Evolutionary conservation across 35 echinoderm and acorn worm species (phyloP), one percentile per base, ranked within the genome.

Genomic region (Heliocidaris erythrogramma): DNA sequence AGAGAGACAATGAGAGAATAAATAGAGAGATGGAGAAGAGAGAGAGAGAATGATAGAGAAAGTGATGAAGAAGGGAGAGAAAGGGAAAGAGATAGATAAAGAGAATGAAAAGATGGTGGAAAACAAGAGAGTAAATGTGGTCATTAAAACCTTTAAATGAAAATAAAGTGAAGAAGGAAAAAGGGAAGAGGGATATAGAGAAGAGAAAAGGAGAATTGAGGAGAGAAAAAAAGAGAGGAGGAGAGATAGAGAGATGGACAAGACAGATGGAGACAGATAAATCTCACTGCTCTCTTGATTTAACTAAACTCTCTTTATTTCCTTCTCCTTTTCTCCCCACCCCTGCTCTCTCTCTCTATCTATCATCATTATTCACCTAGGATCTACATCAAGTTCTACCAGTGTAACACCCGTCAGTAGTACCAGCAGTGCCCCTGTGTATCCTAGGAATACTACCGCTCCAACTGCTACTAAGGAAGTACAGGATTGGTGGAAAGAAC

Each of bases 401-500:
- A 97, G 93, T 52, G 93, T 86, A 2, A 95, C 95, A 30, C 95
- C 94, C 48, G 93, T 93, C 48, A 99, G 98, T 61, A 97, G 96
- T 85, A 92, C 93, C 48, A 95, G 92, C 30, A 95, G 95, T 84
- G 95, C 93, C 11, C 95, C 98, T 14, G 56, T 97, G 17, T 97
- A 94, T 49, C 98, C 98, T 53, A 96, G 96, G 87, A 94, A 93
- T 10, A 90, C 94, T 30, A 96, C 96, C 30, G 93, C 96, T 16
- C 94, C 85, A 30, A 93, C 95, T 27, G 98, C 95, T 8, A 97
- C 98, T 16, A 95, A 95, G 60, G 98, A 99, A 48, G 98, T 99
- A 14, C 95, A 97, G 85, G 98, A 97, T 52, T 99, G 98, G 98
- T 99, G 98, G 98, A 97, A 97, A 59, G 98, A 99, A 94, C 98